phyloP scores from a whole-genome alignment of 2,113 vertebrate genomes.

The Oryzias melastigma region DNA sequence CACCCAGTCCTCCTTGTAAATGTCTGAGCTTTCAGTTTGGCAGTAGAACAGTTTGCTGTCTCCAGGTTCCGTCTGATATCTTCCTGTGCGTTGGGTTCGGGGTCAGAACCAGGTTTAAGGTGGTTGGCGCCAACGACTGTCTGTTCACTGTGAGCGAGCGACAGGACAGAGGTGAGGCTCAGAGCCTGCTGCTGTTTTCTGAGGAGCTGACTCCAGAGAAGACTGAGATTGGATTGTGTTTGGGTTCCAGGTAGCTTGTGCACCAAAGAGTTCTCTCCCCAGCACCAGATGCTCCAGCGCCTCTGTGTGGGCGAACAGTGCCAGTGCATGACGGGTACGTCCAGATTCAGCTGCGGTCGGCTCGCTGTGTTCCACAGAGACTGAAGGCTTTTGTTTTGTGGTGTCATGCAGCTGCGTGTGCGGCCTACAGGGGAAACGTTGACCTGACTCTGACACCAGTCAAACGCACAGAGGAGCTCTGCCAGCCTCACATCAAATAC shows the following conservation, averaged over 20 bases:
- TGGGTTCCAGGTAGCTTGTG: slow-evolving; percentile 81
- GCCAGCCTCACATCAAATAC: slow-evolving; percentile 47
- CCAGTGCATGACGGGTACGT: slow-evolving; percentile 88
- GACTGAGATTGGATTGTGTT: not conserved
- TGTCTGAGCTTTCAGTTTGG: not conserved
- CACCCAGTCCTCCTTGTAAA: not conserved
- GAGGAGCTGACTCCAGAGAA: not conserved
- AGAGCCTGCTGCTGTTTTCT: not conserved
- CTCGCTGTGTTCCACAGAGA: not conserved
- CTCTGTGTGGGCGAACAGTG: slow-evolving; percentile 85
- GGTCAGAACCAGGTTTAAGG: slow-evolving; percentile 39
- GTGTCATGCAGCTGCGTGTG: slow-evolving; percentile 41
- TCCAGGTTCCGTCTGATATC: slow-evolving; percentile 48
- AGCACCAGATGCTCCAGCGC: slow-evolving; percentile 79
- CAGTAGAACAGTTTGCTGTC: no score
- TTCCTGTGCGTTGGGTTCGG: slow-evolving; percentile 60
- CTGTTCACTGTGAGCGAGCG: slow-evolving; percentile 55
- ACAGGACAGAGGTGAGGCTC: slow-evolving; percentile 54
- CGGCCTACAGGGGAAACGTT: slow-evolving; percentile 27
- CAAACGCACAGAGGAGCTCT: slow-evolving; percentile 32
- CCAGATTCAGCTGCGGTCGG: not conserved
- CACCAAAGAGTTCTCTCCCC: slow-evolving; percentile 76
- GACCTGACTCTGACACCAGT: slow-evolving; percentile 13
- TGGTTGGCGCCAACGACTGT: slow-evolving; percentile 30
- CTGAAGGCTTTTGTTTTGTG: not conserved